Conservation (phyloP, 2,113 vertebrate species). For the Strix uralensis region DNA sequence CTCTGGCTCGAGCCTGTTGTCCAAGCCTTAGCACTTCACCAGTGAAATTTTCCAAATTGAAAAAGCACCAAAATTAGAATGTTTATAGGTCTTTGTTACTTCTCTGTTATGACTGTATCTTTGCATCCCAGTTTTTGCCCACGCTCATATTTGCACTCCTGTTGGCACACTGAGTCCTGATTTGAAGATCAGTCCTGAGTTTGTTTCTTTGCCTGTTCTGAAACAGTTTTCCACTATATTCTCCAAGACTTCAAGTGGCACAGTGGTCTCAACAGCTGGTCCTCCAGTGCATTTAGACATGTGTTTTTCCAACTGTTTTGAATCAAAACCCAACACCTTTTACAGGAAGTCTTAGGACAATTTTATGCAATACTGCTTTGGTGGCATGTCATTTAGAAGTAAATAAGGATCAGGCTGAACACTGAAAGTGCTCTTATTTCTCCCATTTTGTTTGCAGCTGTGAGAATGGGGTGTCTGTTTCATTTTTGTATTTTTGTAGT, state of each 20-base stretch:
- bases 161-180: neutral
- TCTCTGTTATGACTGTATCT: neutral
- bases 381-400: neutral
- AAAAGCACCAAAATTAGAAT: neutral
- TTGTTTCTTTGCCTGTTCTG: neutral
- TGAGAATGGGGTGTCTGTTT: neutral
- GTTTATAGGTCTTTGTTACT: neutral
- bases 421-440: neutral
- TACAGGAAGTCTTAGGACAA: neutral
- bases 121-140: neutral
- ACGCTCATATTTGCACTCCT: neutral
- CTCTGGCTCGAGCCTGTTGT: too few species aligned
- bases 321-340: neutral
- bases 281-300: neutral
- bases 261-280: constrained; percentile 6
- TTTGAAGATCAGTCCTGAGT: neutral
- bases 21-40: too few species aligned
- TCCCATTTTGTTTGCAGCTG: neutral
- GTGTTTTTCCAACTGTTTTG: constrained; percentile 50
- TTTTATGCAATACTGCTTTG: neutral
- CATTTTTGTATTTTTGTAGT: neutral
- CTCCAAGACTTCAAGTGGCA: neutral
- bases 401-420: neutral
- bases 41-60: neutral
- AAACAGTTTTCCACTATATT: neutral